Conservation (phyloP, 2,888 invertebrate genomes). For the Xylocampa areola region DNA sequence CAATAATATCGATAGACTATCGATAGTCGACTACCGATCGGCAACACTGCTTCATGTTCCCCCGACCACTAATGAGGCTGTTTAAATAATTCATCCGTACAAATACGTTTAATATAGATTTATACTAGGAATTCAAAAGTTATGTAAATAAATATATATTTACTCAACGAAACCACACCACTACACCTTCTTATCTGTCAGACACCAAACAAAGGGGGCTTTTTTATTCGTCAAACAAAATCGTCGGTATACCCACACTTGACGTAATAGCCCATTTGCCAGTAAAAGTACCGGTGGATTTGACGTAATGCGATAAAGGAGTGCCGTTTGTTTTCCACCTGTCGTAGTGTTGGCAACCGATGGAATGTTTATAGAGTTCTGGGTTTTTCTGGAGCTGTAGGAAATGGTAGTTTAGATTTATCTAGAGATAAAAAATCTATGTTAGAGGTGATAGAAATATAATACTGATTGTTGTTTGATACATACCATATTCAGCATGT, state of each 20-base stretch:
- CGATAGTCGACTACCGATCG: no score
- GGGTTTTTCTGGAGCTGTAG: conserved; percentile 29
- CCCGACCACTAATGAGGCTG: no score
- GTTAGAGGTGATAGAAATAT: no score
- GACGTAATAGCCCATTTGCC: conserved; percentile 70
- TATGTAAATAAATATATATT: conserved; percentile 10
- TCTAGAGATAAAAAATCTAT: conserved; percentile 4
- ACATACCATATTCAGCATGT: no score
- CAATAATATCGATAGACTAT: no score
- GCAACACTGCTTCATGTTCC: no score
- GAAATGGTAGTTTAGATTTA: conserved; percentile 18
- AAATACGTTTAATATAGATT: no score
- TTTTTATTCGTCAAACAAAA: conserved; percentile 64
- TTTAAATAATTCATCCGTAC: no score
- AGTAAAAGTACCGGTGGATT: conserved; percentile 67
- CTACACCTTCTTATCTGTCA: conserved; percentile 40
- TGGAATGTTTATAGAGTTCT: conserved; percentile 49
- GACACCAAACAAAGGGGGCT: conserved; percentile 43
- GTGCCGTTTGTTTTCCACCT: conserved; percentile 60
- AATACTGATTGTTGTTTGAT: no score
- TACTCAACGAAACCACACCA: conserved; percentile 3
- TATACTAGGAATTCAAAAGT: no score
- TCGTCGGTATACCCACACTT: conserved; percentile 59
- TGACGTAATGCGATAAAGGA: conserved; percentile 71
- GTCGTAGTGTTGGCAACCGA: conserved; percentile 28